Evolutionary conservation across 2,888 invertebrate genomes (phyloP).

Genomic region (Bombylius discolor): DNA sequence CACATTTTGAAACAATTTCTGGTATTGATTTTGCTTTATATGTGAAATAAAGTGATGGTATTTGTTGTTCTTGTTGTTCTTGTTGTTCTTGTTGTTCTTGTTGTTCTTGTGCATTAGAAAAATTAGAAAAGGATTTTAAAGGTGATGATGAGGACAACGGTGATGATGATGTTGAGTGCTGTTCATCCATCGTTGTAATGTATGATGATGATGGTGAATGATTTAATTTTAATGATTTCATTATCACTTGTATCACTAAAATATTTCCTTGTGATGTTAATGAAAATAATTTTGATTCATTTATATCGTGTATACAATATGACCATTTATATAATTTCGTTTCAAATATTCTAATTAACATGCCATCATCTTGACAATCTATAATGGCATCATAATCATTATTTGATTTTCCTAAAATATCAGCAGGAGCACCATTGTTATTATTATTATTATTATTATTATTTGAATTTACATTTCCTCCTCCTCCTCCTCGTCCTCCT

Average conservation of each 20-base stretch:
- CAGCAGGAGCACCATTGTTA: neutral
- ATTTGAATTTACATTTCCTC: neutral
- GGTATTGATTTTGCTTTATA: conserved; percentile 51
- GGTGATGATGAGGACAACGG: neutral
- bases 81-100: no score
- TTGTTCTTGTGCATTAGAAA: neutral
- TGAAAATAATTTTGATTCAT: conserved; percentile 20
- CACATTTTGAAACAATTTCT: conserved; percentile 50
- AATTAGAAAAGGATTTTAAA: neutral
- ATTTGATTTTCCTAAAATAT: neutral
- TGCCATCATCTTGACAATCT: conserved; percentile 13
- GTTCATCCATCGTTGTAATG: neutral
- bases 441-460: neutral
- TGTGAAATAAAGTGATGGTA: conserved; percentile 46
- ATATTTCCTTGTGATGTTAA: conserved; percentile 24
- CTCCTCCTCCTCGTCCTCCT: neutral
- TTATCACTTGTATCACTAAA: neutral
- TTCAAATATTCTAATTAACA: conserved; percentile 24
- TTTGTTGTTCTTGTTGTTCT: neutral
- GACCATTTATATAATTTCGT: conserved; percentile 23
- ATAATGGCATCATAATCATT: neutral
- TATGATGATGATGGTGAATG: neutral
- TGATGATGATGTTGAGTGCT: neutral
- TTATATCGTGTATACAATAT: conserved; percentile 21
- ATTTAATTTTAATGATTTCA: neutral